Percentiles rank a stretch among this genome's conserved stretches.
Evolutionary conservation across 2,888 invertebrate genomes (phyloP).

Genomic region (Polylopha cassiicola): DNA sequence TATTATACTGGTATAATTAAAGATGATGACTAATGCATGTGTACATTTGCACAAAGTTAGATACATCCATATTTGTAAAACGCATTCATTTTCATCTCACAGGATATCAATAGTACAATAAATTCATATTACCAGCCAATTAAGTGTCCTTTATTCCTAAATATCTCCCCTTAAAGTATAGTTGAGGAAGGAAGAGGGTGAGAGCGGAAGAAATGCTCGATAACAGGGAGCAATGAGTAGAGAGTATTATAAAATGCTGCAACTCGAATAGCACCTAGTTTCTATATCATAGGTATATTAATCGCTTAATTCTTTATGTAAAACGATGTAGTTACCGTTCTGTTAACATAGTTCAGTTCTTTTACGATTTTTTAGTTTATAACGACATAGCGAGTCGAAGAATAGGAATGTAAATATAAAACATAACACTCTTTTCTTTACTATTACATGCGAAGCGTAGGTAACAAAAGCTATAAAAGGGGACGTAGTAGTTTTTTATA

Average conservation of each 20-base stretch:
- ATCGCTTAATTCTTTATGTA: slow-evolving; percentile 41
- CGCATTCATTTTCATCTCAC: too few species aligned
- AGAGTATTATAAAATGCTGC: slow-evolving; percentile 66
- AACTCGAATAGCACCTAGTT: slow-evolving; percentile 48
- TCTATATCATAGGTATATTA: slow-evolving; percentile 49
- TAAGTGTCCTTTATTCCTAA: slow-evolving; percentile 67
- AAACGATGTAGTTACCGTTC: slow-evolving; percentile 31
- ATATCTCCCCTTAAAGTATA: slow-evolving; percentile 62
- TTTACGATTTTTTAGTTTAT: too few species aligned
- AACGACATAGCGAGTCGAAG: too few species aligned
- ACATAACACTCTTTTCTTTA: too few species aligned
- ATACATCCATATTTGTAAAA: too few species aligned
- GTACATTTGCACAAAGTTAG: too few species aligned
- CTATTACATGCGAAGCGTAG: too few species aligned
- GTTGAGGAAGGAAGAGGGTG: slow-evolving; percentile 64
- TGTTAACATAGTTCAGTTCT: too few species aligned
- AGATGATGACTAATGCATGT: too few species aligned
- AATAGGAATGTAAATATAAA: too few species aligned
- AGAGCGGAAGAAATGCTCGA: slow-evolving; percentile 67
- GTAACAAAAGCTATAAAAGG: too few species aligned
- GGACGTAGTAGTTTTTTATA: neutral
- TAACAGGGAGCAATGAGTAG: slow-evolving; percentile 64
- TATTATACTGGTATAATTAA: too few species aligned
- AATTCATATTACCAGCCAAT: slow-evolving; percentile 61
- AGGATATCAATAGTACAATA: slow-evolving; percentile 53